A percentile compares a stretch with the other conserved stretches of the same genome.
phyloP scores from a whole-genome alignment of 2,888 invertebrate species.

The Sphaerophoria taeniata region DNA sequence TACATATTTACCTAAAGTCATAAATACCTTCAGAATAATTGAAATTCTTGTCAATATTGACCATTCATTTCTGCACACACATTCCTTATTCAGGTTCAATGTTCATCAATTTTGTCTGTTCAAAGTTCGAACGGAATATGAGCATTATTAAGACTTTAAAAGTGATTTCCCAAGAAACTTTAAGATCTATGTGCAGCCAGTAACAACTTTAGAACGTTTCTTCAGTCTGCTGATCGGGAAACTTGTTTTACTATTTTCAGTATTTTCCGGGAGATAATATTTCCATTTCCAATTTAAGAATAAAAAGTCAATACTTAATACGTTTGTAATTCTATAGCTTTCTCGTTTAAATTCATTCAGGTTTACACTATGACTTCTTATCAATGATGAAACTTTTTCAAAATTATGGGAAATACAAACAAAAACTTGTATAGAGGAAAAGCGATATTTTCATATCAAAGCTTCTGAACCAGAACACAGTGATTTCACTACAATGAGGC shows the following conservation, averaged over 20 bases:
- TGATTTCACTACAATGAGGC: too few relatives aligned
- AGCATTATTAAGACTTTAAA: background rate
- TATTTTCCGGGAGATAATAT: constrained; percentile 69
- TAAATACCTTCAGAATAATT: too few relatives aligned
- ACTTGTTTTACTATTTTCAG: constrained; percentile 32
- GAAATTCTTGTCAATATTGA: too few relatives aligned
- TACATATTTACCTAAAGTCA: background rate
- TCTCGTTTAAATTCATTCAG: constrained; percentile 57
- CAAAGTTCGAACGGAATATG: background rate
- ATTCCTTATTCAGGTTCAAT: background rate
- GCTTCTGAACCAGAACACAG: too few relatives aligned
- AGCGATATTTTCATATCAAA: too few relatives aligned
- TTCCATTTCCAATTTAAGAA: constrained; percentile 18
- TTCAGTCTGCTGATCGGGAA: constrained; percentile 54
- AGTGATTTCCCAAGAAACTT: background rate
- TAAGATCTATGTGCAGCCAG: constrained; percentile 32
- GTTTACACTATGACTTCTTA: constrained; percentile 17
- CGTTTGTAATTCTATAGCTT: constrained; percentile 50
- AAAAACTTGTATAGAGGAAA: too few relatives aligned
- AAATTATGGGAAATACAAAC: too few relatives aligned
- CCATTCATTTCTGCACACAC: background rate
- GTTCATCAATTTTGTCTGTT: background rate
- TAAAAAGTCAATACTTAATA: constrained; percentile 25
- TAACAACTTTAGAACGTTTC: constrained; percentile 26
- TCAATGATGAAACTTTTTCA: too few relatives aligned